These are phyloP conservation scores for Cephonodes hylas DNA, from an alignment of 2,888 invertebrate species.

Conservation along the genomic window DNA sequence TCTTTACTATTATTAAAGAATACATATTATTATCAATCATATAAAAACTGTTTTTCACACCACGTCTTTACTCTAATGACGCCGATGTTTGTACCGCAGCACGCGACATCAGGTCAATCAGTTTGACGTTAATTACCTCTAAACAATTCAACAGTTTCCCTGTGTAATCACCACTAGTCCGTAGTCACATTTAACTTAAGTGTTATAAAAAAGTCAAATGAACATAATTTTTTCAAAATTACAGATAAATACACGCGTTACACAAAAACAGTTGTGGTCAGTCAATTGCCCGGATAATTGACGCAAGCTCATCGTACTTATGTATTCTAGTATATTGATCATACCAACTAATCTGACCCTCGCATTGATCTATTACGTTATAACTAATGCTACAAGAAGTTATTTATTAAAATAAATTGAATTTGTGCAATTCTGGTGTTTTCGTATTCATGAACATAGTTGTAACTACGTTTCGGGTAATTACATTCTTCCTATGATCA, in stretches of 20 bases:
- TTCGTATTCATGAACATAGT: no score
- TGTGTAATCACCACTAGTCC: not conserved
- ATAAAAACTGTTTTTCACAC: not conserved
- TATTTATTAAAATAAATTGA: no score
- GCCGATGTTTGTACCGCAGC: not conserved
- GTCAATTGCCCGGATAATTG: not conserved
- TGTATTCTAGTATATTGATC: no score
- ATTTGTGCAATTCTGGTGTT: no score
- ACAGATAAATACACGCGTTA: no score
- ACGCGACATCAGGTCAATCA: not conserved
- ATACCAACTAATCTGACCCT: no score
- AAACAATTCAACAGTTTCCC: not conserved
- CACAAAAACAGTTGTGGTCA: no score
- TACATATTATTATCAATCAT: not conserved
- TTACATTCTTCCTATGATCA: no score
- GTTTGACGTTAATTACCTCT: not conserved
- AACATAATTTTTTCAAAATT: not conserved
- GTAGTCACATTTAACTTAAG: not conserved
- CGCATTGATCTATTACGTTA: no score
- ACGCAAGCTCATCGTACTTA: no score
- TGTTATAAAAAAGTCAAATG: not conserved
- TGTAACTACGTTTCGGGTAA: no score
- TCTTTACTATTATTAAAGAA: not conserved
- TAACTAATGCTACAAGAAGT: no score
- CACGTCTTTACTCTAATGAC: not conserved